These are phyloP conservation scores for Leuciscus waleckii DNA, from an alignment of 2,797 vertebrate species.

Conservation along the genomic window DNA sequence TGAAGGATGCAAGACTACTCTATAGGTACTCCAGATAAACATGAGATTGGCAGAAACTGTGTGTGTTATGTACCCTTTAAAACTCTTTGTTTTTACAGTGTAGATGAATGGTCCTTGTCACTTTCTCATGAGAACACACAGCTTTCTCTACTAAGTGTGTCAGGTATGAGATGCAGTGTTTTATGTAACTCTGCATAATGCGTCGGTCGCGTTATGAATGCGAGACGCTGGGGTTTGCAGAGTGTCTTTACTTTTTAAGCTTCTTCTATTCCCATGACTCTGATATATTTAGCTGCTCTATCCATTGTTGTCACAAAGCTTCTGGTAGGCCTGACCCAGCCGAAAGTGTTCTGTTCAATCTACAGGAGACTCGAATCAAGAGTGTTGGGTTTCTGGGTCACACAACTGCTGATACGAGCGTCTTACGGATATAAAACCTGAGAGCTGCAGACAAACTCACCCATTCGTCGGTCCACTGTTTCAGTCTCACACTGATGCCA, in stretches of 20 bases:
- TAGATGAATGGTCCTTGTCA: background rate
- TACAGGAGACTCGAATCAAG: conserved; percentile 68
- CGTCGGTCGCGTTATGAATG: conserved; percentile 50
- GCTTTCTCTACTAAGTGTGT: background rate
- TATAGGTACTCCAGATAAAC: no score
- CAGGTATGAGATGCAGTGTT: background rate
- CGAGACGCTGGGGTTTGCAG: conserved; percentile 52
- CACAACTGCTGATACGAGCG: conserved; percentile 70
- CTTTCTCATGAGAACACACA: background rate
- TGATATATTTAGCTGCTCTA: conserved; percentile 74
- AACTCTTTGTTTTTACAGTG: background rate
- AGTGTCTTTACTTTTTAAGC: conserved; percentile 65
- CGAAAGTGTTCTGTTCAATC: conserved; percentile 65
- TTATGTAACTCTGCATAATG: background rate
- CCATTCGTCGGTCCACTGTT: background rate
- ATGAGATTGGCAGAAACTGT: no score
- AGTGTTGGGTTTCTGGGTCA: conserved; percentile 78
- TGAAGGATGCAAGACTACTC: no score
- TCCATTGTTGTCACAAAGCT: conserved; percentile 75
- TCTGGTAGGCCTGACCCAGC: conserved; percentile 34
- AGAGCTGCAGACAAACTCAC: background rate
- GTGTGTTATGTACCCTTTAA: no score
- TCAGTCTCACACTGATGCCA: background rate
- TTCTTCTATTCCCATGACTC: conserved; percentile 58
- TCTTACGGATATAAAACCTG: background rate